Evolutionary conservation across 2,888 invertebrate species (phyloP), one percentile per base, ranked within the genome.

Genomic region (Ochlodes sylvanus): DNA sequence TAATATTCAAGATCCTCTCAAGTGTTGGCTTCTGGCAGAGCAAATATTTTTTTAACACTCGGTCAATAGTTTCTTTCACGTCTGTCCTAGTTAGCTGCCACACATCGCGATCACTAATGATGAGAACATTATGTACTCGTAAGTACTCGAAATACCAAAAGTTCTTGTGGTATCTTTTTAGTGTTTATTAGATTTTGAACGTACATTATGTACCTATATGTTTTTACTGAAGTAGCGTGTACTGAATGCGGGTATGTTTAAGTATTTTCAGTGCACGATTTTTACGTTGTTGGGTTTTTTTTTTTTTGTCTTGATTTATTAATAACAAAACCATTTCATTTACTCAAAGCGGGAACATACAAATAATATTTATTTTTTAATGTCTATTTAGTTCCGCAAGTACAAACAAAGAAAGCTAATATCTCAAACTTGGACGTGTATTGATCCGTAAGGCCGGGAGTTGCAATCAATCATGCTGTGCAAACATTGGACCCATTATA

Each of bases 401-500:
- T 55, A 44, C 42, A 64, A 56, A 56, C 44, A 64, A 64, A 56
- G 54, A 54, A 34, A 64, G 50, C 67, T 44, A 61, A 55, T 61
- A 67, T 55, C 67, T 50, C 61, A 67, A 61, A 67, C 60, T 61
- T 21, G 32, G 61, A 64, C 47, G 56, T 58, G 42, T 85, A 89
- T 87, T 85, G 90, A 89, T 88, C 87, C 84, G 83, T 86, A 87
- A 84, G 77, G 75, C 72, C 70, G 72, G 77, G 73, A 74, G 81
- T 77, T 79, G 78, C 81, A 88, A 89, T 89, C 90, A 89, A 89
- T 89, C 89, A 89, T 85, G 74, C 69, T 74, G 73, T 44, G 81
- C 89, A 89, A 89, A 89, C 88, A 89, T 82, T 79, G 79, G 79
- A 74, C 78, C 89, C 83, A 88, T 89, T 88, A 88, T 86, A 87